phyloP scores from a whole-genome alignment of 1,140 invertebrate genomes.

The Psilanteris sp. region DNA sequence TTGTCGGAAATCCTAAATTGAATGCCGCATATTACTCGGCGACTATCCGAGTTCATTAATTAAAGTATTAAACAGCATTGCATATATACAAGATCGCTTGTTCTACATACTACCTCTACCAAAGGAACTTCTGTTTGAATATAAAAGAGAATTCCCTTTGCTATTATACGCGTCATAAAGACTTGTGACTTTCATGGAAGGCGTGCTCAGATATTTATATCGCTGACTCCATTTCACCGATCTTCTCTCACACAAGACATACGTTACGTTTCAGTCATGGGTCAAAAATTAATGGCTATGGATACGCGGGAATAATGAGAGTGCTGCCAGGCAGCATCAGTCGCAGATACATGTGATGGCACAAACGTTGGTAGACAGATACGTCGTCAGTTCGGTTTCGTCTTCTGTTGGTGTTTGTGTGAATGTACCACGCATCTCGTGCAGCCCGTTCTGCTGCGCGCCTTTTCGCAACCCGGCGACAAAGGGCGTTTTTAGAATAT shows the following conservation, averaged over 20 bases:
- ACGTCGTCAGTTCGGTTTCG: constrained; percentile 64
- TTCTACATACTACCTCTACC: constrained; percentile 24
- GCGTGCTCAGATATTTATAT: constrained; percentile 64
- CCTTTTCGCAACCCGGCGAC: constrained; percentile 73
- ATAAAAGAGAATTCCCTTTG: constrained; percentile 61
- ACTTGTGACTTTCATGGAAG: constrained; percentile 61
- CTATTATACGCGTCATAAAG: constrained; percentile 65
- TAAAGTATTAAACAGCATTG: constrained; percentile 53
- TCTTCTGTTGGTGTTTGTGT: constrained; percentile 58
- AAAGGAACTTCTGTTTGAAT: constrained; percentile 56
- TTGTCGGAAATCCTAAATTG: constrained; percentile 11
- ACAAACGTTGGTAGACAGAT: constrained; percentile 61
- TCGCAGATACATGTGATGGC: constrained; percentile 60
- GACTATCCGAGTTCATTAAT: constrained; percentile 47
- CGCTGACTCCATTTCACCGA: constrained; percentile 65
- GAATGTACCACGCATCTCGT: constrained; percentile 61
- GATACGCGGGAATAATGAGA: constrained; percentile 71
- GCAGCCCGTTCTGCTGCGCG: constrained; percentile 58
- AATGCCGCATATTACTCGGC: constrained; percentile 4
- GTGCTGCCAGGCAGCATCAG: constrained; percentile 66
- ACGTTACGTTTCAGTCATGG: constrained; percentile 67
- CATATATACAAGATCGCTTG: constrained; percentile 20
- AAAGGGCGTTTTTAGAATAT: constrained; percentile 80
- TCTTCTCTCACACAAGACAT: constrained; percentile 61
- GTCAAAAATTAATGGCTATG: constrained; percentile 74